Conservation (phyloP, 2,888 invertebrate species). For the Anagyrus pseudococci region DNA sequence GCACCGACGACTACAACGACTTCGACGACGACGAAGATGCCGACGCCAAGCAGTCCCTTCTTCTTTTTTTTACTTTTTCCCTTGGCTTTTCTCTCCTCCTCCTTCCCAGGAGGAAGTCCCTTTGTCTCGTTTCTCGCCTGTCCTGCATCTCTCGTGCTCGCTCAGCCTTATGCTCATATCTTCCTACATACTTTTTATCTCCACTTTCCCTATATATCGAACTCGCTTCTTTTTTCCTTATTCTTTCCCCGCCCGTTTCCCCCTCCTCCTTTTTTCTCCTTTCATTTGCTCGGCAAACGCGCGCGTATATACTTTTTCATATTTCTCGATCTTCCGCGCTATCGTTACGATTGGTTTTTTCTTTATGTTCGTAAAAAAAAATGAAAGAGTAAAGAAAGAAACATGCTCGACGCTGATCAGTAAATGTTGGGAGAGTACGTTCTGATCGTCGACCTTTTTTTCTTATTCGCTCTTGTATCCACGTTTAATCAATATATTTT, state of each 20-base stretch:
- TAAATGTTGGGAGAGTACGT: not conserved
- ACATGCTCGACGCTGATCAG: slow-evolving; percentile 16
- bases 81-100: not conserved
- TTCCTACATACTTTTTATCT: not conserved
- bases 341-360: slow-evolving; percentile 13
- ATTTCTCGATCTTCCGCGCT: slow-evolving; percentile 18
- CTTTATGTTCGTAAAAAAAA: slow-evolving; percentile 10
- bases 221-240: slow-evolving; percentile 20
- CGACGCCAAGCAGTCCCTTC: slow-evolving; percentile 7
- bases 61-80: slow-evolving; percentile 13
- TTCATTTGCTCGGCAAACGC: not conserved
- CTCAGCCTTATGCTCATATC: slow-evolving; percentile 35
- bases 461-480: not conserved
- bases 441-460: slow-evolving; percentile 5
- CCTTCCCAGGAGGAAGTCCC: slow-evolving; percentile 45
- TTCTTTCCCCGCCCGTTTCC: slow-evolving; percentile 16
- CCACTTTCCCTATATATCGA: not conserved
- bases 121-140: slow-evolving; percentile 47
- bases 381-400: too few relatives aligned
- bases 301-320: slow-evolving; percentile 14
- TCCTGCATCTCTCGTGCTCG: slow-evolving; percentile 41
- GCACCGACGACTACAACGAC: slow-evolving; percentile 16
- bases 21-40: slow-evolving; percentile 31
- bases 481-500: too few relatives aligned
- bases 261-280: slow-evolving; percentile 24